Base-by-base conservation (phyloP, 2,888 invertebrate species). In the Drosophila buzzatii region DNA sequence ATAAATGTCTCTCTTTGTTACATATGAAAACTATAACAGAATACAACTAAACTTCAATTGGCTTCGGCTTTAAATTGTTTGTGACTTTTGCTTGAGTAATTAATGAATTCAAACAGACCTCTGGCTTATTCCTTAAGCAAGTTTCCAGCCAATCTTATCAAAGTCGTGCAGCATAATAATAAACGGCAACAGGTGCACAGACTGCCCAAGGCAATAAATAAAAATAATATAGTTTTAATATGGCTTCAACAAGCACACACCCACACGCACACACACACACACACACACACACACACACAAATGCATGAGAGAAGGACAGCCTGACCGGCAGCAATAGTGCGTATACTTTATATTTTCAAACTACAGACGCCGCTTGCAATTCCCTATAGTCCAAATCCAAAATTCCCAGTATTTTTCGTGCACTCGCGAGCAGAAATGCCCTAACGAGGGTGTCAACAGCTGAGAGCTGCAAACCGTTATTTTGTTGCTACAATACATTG, bases 381-480 rank as follows among this genome's bases (percentile, higher is more conserved):
- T 86, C 76, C 81, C 59, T 23, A 20, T 10, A 39, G 12, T 23
- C 64, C 7, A 27, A 3, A 80, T 70, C 6, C 14, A n/a, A 39
- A 55, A 41, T 81, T 88, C 62, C 60, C 60, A 70, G 67, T 82
- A 87, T 63, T 69, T 51, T 1, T 27, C n/a, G 45, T 55, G 60
- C 52, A 37, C 61, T 33, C 52, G 65, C 47, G 71, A 20, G 61
- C 27, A 20, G 44, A 23, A 52, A 18, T 35, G 27, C 31, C 33
- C 31, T 9, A 58, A 66, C 62, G 60, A 72, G 78, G 81, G 81
- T 79, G 81, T 41, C 67, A 72, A 73, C 84, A 85, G 90, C 90
- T 90, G 85, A 88, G 89, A 85, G 86, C 80, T 75, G 73, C 65
- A 41, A 55, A 72, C 85, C 89, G 68, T 57, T 85, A 90, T 85